phyloP scores from a whole-genome alignment of 2,797 vertebrate genomes.

The Cuculus canorus region DNA sequence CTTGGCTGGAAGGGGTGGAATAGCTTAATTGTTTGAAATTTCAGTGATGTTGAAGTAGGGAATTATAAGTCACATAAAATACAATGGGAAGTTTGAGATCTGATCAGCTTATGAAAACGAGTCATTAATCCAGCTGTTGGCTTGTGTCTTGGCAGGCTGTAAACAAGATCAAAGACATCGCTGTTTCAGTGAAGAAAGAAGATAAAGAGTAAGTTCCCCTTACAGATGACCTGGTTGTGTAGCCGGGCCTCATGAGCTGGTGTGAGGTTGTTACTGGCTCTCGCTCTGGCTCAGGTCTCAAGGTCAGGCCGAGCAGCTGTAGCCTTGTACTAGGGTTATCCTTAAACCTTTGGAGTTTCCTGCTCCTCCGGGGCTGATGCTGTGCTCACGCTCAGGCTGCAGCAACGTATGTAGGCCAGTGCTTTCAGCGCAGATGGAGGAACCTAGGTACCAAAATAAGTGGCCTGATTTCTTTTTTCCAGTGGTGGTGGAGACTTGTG shows the following conservation, averaged over 20 bases:
- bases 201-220: slow-evolving; percentile 86
- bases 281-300: not conserved
- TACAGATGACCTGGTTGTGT: not conserved
- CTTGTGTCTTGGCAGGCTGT: slow-evolving; percentile 82
- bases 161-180: slow-evolving; percentile 89
- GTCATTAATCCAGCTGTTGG: slow-evolving; percentile 31
- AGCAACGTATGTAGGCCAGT: not conserved
- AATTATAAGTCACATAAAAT: not conserved
- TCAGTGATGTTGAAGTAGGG: not conserved
- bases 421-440: not conserved
- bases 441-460: not conserved
- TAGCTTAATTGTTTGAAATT: not conserved
- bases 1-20: not conserved
- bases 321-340: fast-evolving
- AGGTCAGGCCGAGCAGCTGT: fast-evolving
- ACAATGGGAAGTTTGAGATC: not conserved
- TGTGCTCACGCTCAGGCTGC: not conserved
- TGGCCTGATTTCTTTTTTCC: slow-evolving; percentile 14
- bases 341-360: not conserved
- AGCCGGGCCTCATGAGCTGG: not conserved
- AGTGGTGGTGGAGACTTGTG: not conserved
- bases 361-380: not conserved
- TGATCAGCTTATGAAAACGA: not conserved
- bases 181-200: slow-evolving; percentile 91
- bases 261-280: not conserved